Evolutionary conservation across 2,797 vertebrate genomes (phyloP).

Genomic region (Fistularia commersonii): DNA sequence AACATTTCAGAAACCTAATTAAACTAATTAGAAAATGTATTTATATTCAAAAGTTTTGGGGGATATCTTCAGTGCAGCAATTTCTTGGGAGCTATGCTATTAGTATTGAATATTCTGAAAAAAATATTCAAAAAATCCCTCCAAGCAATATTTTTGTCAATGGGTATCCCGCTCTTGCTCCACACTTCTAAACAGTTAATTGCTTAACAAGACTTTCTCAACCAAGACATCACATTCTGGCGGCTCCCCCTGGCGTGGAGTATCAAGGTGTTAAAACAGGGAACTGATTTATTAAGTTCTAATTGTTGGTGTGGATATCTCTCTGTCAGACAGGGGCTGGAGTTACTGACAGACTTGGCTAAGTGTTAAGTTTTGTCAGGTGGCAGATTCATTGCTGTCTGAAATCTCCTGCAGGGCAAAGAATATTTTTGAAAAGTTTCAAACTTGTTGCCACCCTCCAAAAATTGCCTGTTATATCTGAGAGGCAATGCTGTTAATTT

Average conservation of each 20-base stretch:
- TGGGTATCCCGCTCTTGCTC: too few species aligned
- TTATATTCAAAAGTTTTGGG: too few species aligned
- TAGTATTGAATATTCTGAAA: too few species aligned
- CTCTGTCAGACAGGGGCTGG: conserved; percentile 62
- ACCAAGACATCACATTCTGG: conserved; percentile 40
- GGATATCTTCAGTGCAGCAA: too few species aligned
- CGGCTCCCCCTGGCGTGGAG: conserved; percentile 28
- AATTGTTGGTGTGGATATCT: conserved; percentile 81
- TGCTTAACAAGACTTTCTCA: conserved; percentile 9
- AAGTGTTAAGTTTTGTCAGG: conserved; percentile 81
- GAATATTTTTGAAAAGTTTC: conserved; percentile 76
- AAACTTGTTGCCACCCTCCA: conserved; percentile 78
- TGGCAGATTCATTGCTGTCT: conserved; percentile 62
- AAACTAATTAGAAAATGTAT: too few species aligned
- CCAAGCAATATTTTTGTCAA: too few species aligned
- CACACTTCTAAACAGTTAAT: too few species aligned
- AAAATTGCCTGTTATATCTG: conserved; percentile 69
- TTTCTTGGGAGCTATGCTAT: too few species aligned
- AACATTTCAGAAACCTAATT: too few species aligned
- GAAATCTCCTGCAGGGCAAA: conserved; percentile 52
- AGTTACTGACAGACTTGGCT: conserved; percentile 74
- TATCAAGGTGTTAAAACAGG: conserved; percentile 71
- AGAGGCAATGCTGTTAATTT: conserved; percentile 59
- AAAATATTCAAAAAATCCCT: too few species aligned
- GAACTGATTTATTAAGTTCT: conserved; percentile 79